A percentile compares a stretch with the other conserved stretches of the same genome.
Evolutionary conservation across 1,140 invertebrate species (phyloP).

Genomic region (Euwallacea similis): DNA sequence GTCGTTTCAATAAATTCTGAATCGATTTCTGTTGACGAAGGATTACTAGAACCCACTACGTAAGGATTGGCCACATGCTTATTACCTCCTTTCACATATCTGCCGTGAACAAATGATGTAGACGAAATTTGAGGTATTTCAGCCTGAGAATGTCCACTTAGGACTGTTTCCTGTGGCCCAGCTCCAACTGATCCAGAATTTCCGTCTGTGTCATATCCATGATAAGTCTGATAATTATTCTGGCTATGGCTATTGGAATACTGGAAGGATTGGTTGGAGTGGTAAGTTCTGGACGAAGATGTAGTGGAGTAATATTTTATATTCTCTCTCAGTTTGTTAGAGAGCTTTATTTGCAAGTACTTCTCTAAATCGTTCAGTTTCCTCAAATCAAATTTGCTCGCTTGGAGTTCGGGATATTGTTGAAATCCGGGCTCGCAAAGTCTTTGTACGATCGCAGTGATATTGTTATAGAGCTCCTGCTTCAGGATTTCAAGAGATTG

Average conservation of each 20-base stretch:
- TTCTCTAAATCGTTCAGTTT: constrained; percentile 22
- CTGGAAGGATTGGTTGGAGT: neutral
- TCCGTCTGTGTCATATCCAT: too few relatives aligned
- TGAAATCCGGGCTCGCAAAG: constrained; percentile 13
- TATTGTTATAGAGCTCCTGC: constrained; percentile 16
- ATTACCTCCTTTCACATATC: constrained; percentile 17
- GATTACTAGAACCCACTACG: neutral
- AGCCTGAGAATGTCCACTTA: neutral
- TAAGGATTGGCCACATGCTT: neutral
- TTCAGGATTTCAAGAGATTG: constrained; percentile 1
- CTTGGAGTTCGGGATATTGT: constrained; percentile 15
- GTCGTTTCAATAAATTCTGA: constrained; percentile 6
- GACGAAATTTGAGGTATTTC: neutral
- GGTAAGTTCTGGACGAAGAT: neutral
- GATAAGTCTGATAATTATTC: neutral
- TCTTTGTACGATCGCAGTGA: constrained; percentile 1
- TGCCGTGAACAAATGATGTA: neutral
- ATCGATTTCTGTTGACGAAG: neutral
- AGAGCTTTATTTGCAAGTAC: constrained; percentile 23
- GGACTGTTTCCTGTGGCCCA: too few relatives aligned
- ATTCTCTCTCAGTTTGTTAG: constrained; percentile 12
- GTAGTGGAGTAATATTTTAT: neutral
- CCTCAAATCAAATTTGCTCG: constrained; percentile 13
- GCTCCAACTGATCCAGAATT: too few relatives aligned
- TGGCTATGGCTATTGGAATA: neutral